A percentile compares a stretch with the other conserved stretches of the same genome.
Conservation (phyloP, 2,888 invertebrate species). For the Octodonta nipae region DNA sequence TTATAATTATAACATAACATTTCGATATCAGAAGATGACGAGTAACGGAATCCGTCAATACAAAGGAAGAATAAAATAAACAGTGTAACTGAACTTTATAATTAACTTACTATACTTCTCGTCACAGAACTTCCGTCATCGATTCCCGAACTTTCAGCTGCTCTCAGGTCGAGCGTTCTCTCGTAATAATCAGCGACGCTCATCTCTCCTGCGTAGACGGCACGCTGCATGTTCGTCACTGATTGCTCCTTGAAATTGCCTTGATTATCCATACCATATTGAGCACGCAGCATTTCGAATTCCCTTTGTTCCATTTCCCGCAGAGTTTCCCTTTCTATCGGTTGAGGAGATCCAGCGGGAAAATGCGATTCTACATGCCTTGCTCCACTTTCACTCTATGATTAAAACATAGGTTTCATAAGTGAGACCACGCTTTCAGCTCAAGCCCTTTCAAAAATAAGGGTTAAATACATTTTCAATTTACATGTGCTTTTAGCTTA, state of each 20-base stretch:
- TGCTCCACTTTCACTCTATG: conserved; percentile 47
- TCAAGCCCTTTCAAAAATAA: no score
- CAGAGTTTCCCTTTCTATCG: conserved; percentile 50
- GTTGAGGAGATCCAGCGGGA: conserved; percentile 39
- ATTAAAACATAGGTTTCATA: no score
- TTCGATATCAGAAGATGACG: no score
- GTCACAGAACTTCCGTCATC: conserved; percentile 75
- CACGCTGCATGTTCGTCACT: conserved; percentile 64
- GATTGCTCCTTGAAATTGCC: conserved; percentile 62
- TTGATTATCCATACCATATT: conserved; percentile 82
- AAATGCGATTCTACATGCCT: conserved; percentile 82
- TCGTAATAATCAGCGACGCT: conserved; percentile 77
- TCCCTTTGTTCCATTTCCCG: conserved; percentile 64
- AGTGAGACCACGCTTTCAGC: no score
- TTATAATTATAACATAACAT: no score
- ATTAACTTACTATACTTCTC: conserved; percentile 47
- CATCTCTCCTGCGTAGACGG: conserved; percentile 75
- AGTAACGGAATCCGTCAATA: no score
- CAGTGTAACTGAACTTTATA: no score
- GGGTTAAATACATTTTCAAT: no score
- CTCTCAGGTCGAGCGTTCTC: conserved; percentile 58
- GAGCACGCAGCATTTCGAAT: conserved; percentile 65
- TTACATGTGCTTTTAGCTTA: no score
- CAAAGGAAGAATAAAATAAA: no score
- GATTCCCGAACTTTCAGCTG: conserved; percentile 62